A percentile compares a stretch with the other conserved stretches of the same genome.
These are phyloP conservation scores for Siphamia tubifer DNA, from an alignment of 2,113 vertebrate species.

Conservation along the genomic window DNA sequence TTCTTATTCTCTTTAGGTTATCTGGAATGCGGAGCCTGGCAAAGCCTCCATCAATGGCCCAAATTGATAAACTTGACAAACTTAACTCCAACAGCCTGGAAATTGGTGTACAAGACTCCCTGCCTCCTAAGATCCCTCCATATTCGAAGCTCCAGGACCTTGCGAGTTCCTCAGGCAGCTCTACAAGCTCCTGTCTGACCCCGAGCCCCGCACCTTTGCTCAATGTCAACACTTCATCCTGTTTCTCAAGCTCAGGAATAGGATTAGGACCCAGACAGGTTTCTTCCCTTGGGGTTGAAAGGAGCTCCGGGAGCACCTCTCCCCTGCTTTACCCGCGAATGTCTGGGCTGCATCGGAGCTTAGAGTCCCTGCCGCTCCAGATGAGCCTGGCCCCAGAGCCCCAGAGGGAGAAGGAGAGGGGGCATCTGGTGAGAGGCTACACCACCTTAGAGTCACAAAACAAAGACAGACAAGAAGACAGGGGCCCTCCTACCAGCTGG, in stretches of 20 bases:
- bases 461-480: slow-evolving; percentile 65
- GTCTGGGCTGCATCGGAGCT: slow-evolving; percentile 91
- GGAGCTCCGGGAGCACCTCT: slow-evolving; percentile 71
- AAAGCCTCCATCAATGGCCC: slow-evolving; percentile 86
- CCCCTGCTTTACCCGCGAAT: slow-evolving; percentile 89
- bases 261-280: slow-evolving; percentile 82
- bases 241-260: slow-evolving; percentile 86
- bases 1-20: slow-evolving; percentile 70
- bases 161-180: slow-evolving; percentile 48
- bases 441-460: slow-evolving; percentile 42
- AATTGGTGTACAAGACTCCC: slow-evolving; percentile 72
- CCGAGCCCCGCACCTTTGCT: slow-evolving; percentile 94
- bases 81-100: slow-evolving; percentile 91
- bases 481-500: slow-evolving; percentile 66
- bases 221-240: slow-evolving; percentile 91
- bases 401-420: slow-evolving; percentile 43
- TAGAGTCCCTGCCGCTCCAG: slow-evolving; percentile 92
- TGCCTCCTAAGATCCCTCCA: slow-evolving; percentile 75
- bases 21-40: slow-evolving; percentile 83
- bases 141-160: slow-evolving; percentile 86
- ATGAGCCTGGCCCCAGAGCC: slow-evolving; percentile 88
- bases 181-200: slow-evolving; percentile 80
- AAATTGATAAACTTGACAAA: slow-evolving; percentile 92
- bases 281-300: slow-evolving; percentile 64
- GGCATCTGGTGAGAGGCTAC: slow-evolving; percentile 46